Percentiles rank a stretch among this genome's conserved stretches.
These are phyloP conservation scores for Sesia apiformis DNA, from an alignment of 2,888 invertebrate genomes.

Conservation along the genomic window DNA sequence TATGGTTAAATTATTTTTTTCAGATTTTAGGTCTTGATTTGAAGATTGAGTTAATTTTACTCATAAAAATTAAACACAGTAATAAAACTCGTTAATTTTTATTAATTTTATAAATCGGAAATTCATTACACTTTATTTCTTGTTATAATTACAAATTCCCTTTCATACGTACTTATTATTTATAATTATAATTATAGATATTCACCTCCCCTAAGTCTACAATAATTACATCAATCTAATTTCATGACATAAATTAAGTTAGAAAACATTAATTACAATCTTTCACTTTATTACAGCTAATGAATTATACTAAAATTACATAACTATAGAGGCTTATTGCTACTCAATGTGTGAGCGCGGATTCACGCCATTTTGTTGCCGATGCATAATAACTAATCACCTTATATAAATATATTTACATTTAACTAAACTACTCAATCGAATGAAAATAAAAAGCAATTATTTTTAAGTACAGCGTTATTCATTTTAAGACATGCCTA, in stretches of 20 bases:
- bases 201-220: constrained; percentile 53
- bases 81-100: constrained; percentile 71
- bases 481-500: too few relatives aligned
- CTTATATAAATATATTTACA: too few relatives aligned
- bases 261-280: constrained; percentile 49
- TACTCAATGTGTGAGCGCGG: constrained; percentile 18
- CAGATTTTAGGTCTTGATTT: not conserved
- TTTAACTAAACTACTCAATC: too few relatives aligned
- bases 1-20: too few relatives aligned
- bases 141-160: constrained; percentile 71
- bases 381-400: too few relatives aligned
- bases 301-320: constrained; percentile 26
- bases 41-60: not conserved
- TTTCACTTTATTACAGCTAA: constrained; percentile 31
- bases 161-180: constrained; percentile 55
- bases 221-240: constrained; percentile 61
- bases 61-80: constrained; percentile 25
- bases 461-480: too few relatives aligned
- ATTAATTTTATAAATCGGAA: constrained; percentile 74
- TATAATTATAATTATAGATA: constrained; percentile 54
- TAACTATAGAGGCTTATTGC: constrained; percentile 45
- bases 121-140: constrained; percentile 66
- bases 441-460: too few relatives aligned
- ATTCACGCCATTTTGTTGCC: not conserved
- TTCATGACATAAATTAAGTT: constrained; percentile 57